These are phyloP conservation scores for Wasmannia auropunctata DNA, from an alignment of 1,140 invertebrate species.

Conservation along the genomic window DNA sequence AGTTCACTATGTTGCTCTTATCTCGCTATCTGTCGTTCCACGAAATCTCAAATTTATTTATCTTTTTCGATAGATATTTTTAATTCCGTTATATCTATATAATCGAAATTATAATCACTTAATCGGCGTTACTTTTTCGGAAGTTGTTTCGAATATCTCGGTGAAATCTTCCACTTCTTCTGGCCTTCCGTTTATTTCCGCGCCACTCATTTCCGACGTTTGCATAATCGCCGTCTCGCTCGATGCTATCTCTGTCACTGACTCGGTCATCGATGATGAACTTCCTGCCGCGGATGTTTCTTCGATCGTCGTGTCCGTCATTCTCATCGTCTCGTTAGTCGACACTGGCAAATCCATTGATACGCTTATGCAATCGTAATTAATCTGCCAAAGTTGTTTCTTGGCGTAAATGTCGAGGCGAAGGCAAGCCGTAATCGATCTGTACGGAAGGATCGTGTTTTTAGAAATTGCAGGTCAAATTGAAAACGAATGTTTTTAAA, in stretches of 20 bases:
- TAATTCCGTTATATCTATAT: neutral
- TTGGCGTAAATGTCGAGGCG: slow-evolving; percentile 72
- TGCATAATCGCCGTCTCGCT: neutral
- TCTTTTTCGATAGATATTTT: neutral
- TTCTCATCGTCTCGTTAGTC: neutral
- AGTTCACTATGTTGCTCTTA: neutral
- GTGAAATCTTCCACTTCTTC: neutral
- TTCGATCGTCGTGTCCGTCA: neutral
- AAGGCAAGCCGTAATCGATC: slow-evolving; percentile 75
- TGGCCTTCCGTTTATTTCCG: neutral
- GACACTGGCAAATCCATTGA: slow-evolving; percentile 62
- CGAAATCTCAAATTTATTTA: neutral
- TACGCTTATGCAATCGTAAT: slow-evolving; percentile 75
- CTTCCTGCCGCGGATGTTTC: neutral
- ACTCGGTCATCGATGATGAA: neutral
- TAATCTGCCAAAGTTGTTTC: slow-evolving; percentile 75
- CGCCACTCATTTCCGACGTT: slow-evolving; percentile 3
- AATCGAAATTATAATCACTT: neutral
- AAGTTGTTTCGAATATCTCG: neutral
- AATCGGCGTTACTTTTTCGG: slow-evolving; percentile 16
- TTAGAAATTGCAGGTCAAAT: neutral
- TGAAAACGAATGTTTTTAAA: neutral
- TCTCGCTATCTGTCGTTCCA: neutral
- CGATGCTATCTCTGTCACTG: neutral
- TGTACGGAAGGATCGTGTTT: neutral